phyloP scores from a whole-genome alignment of 2,888 invertebrate genomes.

The Belgica antarctica region DNA sequence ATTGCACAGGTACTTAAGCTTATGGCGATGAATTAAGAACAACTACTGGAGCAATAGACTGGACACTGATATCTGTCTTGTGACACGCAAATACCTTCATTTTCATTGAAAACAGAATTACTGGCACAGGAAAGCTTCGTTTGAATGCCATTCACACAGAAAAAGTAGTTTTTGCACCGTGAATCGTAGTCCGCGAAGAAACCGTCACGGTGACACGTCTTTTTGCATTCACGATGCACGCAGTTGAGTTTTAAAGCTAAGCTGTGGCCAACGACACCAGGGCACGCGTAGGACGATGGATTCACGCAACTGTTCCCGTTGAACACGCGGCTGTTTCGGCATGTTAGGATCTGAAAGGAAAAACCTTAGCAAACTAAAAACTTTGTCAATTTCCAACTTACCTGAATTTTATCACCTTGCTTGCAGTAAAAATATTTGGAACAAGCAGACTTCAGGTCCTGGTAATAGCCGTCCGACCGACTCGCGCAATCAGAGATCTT shows the following conservation, averaged over 20 bases:
- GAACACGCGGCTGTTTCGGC: constrained; percentile 60
- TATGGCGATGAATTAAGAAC: constrained; percentile 20
- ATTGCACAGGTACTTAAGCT: constrained; percentile 8
- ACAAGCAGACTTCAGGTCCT: constrained; percentile 59
- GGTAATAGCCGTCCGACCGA: constrained; percentile 60
- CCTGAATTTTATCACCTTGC: constrained; percentile 58
- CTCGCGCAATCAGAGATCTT: constrained; percentile 55
- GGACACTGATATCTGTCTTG: constrained; percentile 49
- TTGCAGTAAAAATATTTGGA: constrained; percentile 63
- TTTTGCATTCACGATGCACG: constrained; percentile 48
- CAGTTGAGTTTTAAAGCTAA: constrained; percentile 50
- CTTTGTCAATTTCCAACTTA: not conserved
- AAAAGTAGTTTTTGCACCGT: constrained; percentile 59
- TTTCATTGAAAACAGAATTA: constrained; percentile 60
- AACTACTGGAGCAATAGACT: constrained; percentile 47
- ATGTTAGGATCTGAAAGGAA: constrained; percentile 55
- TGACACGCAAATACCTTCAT: constrained; percentile 61
- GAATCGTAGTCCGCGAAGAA: constrained; percentile 58
- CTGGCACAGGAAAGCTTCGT: constrained; percentile 57
- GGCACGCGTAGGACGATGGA: constrained; percentile 55
- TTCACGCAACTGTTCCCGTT: constrained; percentile 61
- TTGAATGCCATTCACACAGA: constrained; percentile 59
- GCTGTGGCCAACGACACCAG: constrained; percentile 50
- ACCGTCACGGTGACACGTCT: constrained; percentile 54
- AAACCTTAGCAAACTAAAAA: constrained; percentile 48